These are phyloP conservation scores for Mola mola DNA, from an alignment of 2,113 vertebrate genomes.

Conservation along the genomic window DNA sequence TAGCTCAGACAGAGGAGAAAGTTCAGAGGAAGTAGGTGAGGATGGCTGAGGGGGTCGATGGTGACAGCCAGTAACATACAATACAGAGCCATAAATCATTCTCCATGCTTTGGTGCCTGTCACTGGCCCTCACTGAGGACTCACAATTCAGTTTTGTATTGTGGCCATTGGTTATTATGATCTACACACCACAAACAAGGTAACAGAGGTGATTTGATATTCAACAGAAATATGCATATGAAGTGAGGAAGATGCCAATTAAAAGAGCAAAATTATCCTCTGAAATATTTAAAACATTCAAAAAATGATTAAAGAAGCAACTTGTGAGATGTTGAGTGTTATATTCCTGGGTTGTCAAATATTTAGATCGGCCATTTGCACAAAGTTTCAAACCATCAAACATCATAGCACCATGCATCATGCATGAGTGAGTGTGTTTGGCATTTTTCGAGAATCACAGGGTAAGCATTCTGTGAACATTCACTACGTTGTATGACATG, in stretches of 20 bases:
- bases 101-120: conserved; percentile 34
- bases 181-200: neutral
- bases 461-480: conserved; percentile 22
- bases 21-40: conserved; percentile 5
- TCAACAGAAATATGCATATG: no score
- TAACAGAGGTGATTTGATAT: no score
- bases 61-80: conserved; percentile 15
- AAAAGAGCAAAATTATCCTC: no score
- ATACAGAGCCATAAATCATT: conserved; percentile 50
- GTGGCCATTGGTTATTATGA: conserved; percentile 13
- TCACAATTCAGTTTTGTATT: conserved; percentile 11
- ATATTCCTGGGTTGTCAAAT: no score
- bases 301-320: no score
- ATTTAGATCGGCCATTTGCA: no score
- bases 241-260: no score
- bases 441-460: neutral
- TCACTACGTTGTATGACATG: conserved; percentile 38
- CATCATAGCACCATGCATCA: neutral
- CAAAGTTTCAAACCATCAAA: no score
- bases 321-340: no score
- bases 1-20: conserved; percentile 34
- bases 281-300: no score
- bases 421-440: neutral
- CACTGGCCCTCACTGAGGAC: conserved; percentile 41
- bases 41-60: neutral